Percentiles rank a stretch among this genome's conserved stretches.
Evolutionary conservation across 2,113 vertebrate species (phyloP).

Genomic region (Microtus richardsoni): DNA sequence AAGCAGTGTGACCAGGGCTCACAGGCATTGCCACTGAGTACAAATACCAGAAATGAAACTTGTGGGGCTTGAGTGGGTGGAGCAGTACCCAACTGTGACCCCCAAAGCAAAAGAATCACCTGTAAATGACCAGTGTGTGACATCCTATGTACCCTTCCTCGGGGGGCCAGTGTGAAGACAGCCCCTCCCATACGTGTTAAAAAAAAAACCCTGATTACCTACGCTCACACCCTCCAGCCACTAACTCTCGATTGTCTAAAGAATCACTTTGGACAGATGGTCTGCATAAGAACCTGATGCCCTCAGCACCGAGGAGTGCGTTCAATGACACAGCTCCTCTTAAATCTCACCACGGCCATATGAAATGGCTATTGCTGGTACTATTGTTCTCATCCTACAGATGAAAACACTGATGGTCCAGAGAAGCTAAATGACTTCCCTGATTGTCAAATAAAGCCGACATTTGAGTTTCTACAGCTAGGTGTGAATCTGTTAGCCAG

Average conservation of each 20-base stretch:
- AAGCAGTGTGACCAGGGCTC: background rate
- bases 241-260: background rate
- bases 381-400: background rate
- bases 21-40: background rate
- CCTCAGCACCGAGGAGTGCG: background rate
- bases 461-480: background rate
- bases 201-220: background rate
- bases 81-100: background rate
- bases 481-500: background rate
- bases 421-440: slow-evolving; percentile 25
- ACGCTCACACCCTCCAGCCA: no score
- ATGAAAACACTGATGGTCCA: background rate
- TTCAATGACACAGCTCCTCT: background rate
- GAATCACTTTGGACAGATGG: background rate
- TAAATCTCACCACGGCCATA: background rate
- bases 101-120: background rate
- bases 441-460: slow-evolving; percentile 12
- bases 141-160: background rate
- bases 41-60: slow-evolving; percentile 62
- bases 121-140: background rate
- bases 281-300: background rate
- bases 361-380: background rate
- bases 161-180: background rate
- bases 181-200: background rate
- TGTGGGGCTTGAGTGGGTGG: background rate